Conservation (phyloP, 2,113 vertebrate genomes). For the Zootoca vivipara region DNA sequence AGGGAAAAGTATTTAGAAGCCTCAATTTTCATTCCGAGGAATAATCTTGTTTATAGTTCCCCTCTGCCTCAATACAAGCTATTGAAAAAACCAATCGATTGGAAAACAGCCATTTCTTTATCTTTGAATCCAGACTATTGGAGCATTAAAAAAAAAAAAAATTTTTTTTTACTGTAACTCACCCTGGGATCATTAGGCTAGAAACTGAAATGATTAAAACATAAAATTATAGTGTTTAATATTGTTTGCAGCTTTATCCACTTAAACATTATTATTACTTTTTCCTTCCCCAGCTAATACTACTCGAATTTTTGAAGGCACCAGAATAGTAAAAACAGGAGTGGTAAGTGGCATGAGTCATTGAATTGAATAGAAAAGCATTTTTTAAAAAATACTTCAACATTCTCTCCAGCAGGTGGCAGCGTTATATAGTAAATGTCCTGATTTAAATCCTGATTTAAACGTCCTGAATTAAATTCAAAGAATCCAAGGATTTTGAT, state of each 20-base stretch:
- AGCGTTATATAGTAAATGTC: conserved; percentile 63
- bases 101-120: background rate
- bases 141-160: too few species aligned
- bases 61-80: background rate
- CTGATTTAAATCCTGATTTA: background rate
- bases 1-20: background rate
- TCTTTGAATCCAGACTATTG: background rate
- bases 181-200: too few species aligned
- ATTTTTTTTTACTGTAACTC: too few species aligned
- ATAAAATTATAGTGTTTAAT: background rate
- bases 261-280: conserved; percentile 53
- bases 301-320: conserved; percentile 96
- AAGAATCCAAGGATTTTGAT: background rate
- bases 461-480: background rate
- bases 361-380: background rate
- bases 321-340: conserved; percentile 95
- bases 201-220: too few species aligned
- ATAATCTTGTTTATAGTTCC: background rate
- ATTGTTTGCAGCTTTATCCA: background rate
- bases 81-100: background rate
- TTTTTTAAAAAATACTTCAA: background rate
- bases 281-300: conserved; percentile 88
- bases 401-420: conserved; percentile 70
- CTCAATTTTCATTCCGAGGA: background rate
- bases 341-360: conserved; percentile 84